A percentile compares a stretch with the other conserved stretches of the same genome.
Evolutionary conservation across 1,140 invertebrate species (phyloP).

Genomic region (Eumeta japonica): DNA sequence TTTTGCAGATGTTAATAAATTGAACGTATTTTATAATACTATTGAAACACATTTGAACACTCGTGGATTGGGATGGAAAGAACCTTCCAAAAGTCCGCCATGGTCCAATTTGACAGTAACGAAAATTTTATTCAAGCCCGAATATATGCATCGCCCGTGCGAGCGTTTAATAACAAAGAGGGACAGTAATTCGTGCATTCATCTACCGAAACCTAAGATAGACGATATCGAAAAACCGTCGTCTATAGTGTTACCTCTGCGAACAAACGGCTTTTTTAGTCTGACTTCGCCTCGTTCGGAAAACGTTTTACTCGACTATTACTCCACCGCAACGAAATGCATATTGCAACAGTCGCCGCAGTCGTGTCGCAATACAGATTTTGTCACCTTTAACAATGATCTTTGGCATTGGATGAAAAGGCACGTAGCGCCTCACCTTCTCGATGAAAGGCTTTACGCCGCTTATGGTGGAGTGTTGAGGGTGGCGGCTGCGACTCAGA

Average conservation of each 20-base stretch:
- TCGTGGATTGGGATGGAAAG: conserved; percentile 60
- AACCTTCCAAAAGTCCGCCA: conserved; percentile 26
- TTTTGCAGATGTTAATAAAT: conserved; percentile 51
- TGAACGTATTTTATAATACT: conserved; percentile 58
- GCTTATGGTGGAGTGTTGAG: conserved; percentile 62
- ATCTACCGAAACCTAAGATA: conserved; percentile 29
- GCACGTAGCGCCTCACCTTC: conserved; percentile 57
- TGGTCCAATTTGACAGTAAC: conserved; percentile 34
- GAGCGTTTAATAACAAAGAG: conserved; percentile 27
- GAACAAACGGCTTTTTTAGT: conserved; percentile 54
- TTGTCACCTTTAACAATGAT: conserved; percentile 57
- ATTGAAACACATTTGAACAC: conserved; percentile 58
- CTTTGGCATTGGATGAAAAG: conserved; percentile 60
- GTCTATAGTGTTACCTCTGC: conserved; percentile 51
- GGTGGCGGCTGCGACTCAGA: conserved; percentile 57
- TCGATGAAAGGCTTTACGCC: conserved; percentile 62
- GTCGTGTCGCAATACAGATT: conserved; percentile 52
- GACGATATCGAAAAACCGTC: conserved; percentile 32
- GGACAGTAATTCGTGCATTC: conserved; percentile 38
- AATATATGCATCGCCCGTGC: conserved; percentile 30
- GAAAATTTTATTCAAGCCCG: conserved; percentile 29
- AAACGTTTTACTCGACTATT: conserved; percentile 60
- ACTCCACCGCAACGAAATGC: conserved; percentile 50
- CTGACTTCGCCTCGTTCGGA: conserved; percentile 55
- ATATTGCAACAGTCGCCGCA: conserved; percentile 37